These are phyloP conservation scores for Trachelus iudaicus DNA, from an alignment of 2,888 invertebrate species.

Conservation along the genomic window DNA sequence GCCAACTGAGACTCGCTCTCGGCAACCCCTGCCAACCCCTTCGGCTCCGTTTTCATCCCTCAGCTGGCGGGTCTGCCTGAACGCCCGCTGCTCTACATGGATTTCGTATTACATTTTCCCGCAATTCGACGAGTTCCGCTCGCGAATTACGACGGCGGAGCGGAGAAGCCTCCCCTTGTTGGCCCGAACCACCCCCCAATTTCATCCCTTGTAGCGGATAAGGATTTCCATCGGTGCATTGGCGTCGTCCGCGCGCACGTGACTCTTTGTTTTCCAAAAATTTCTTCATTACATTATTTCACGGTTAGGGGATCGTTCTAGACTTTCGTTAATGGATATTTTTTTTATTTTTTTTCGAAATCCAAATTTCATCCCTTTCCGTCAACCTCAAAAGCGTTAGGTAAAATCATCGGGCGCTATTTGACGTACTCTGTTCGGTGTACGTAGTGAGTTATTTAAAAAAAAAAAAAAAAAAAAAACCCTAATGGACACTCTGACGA, in stretches of 20 bases:
- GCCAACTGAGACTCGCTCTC: background rate
- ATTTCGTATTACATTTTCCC: background rate
- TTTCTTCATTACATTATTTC: background rate
- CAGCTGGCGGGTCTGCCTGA: background rate
- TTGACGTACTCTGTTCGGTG: background rate
- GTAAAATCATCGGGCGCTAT: too few species aligned
- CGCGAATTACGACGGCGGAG: background rate
- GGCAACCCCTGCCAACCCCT: background rate
- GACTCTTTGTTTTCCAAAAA: background rate
- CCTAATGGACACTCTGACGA: too few species aligned
- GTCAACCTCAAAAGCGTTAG: too few species aligned
- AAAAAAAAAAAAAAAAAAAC: too few species aligned
- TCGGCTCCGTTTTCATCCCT: background rate
- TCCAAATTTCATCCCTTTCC: too few species aligned
- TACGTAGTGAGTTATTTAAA: background rate
- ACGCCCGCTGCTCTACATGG: background rate
- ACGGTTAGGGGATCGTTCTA: too few species aligned
- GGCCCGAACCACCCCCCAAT: background rate
- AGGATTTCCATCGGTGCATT: background rate
- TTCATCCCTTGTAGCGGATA: background rate
- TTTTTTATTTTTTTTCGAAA: too few species aligned
- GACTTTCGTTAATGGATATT: too few species aligned
- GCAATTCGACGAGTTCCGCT: background rate
- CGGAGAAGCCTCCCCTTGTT: background rate
- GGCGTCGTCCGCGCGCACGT: background rate